These are phyloP conservation scores for Danionella dracula DNA, from an alignment of 2,797 vertebrate genomes.

Conservation along the genomic window DNA sequence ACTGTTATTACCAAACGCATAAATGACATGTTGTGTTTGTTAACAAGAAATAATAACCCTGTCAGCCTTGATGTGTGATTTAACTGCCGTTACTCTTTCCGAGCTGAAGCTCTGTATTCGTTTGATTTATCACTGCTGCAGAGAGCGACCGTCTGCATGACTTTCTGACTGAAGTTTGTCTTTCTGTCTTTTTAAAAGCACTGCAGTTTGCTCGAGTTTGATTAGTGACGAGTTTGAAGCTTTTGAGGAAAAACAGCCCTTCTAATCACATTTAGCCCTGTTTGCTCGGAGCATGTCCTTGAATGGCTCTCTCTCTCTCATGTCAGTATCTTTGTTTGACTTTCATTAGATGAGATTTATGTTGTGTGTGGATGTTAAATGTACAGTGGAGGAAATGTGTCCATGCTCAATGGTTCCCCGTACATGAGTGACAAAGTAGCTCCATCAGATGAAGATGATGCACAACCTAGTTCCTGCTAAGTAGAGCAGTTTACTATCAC, in stretches of 20 bases:
- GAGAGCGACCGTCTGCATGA: background rate
- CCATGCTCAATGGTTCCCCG: background rate
- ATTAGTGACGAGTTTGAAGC: background rate
- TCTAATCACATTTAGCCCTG: background rate
- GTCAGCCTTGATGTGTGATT: no score
- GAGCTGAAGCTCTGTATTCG: no score
- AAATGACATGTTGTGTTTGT: no score
- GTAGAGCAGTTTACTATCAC: background rate
- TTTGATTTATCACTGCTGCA: background rate
- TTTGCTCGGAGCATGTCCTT: slow-evolving; percentile 38
- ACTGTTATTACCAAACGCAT: no score
- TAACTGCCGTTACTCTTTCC: no score
- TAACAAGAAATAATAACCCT: no score
- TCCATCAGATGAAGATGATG: background rate
- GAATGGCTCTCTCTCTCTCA: slow-evolving; percentile 31
- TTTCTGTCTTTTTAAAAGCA: background rate
- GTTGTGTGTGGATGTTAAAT: background rate
- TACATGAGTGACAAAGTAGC: background rate
- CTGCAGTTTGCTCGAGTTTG: background rate
- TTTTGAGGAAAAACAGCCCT: slow-evolving; percentile 2
- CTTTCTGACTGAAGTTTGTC: background rate
- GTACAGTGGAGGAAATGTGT: background rate
- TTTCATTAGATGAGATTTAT: slow-evolving; percentile 23
- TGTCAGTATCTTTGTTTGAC: slow-evolving; percentile 32
- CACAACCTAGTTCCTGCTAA: background rate